Conservation (phyloP, 2,888 invertebrate genomes). For the Drosophila prostipennis region DNA sequence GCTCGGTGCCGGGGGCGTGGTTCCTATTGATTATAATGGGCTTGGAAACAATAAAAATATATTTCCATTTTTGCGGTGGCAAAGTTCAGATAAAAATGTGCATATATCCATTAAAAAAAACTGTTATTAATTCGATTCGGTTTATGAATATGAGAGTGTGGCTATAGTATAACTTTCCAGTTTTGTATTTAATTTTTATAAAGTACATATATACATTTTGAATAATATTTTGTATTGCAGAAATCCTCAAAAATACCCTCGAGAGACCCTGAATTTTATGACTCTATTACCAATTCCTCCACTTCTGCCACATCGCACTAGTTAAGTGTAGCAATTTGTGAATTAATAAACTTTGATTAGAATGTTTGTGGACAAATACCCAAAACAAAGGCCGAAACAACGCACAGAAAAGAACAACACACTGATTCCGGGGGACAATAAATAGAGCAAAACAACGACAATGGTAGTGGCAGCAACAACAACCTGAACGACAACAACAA, state of each 20-base stretch:
- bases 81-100: conserved; percentile 8
- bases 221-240: no score
- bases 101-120: conserved; percentile 5
- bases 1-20: background rate
- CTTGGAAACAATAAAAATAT: conserved; percentile 11
- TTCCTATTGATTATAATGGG: conserved; percentile 12
- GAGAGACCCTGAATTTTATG: background rate
- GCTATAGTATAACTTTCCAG: background rate
- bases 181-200: background rate
- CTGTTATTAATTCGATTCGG: background rate
- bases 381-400: conserved; percentile 50
- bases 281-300: background rate
- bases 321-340: conserved; percentile 60
- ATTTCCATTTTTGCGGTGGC: conserved; percentile 9
- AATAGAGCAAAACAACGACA: conserved; percentile 45
- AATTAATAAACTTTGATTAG: conserved; percentile 69
- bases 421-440: conserved; percentile 29
- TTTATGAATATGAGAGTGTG: background rate
- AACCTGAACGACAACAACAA: background rate
- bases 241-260: no score
- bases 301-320: conserved; percentile 1
- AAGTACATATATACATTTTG: no score
- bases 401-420: conserved; percentile 26
- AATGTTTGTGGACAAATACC: conserved; percentile 57
- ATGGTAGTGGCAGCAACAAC: conserved; percentile 17